phyloP scores from a whole-genome alignment of 1,140 invertebrate genomes.

The Delia radicum region DNA sequence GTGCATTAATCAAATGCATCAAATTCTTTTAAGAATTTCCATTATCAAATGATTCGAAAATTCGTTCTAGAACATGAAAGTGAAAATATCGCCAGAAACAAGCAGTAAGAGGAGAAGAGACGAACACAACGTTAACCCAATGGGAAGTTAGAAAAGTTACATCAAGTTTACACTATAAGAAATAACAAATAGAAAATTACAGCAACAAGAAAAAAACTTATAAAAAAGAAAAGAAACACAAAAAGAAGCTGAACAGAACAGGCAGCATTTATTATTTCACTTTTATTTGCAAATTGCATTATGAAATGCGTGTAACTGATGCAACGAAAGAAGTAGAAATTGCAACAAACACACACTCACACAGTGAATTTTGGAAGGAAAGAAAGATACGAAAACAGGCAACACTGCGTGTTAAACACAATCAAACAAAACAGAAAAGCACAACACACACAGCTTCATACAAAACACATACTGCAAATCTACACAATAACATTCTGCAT shows the following conservation, averaged over 20 bases:
- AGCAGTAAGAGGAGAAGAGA: background rate
- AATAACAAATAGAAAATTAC: too few relatives aligned
- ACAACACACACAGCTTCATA: background rate
- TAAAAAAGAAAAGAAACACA: background rate
- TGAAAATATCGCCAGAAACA: background rate
- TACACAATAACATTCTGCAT: background rate
- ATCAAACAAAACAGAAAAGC: too few relatives aligned
- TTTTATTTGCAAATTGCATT: slow-evolving; percentile 20
- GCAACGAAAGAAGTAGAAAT: background rate
- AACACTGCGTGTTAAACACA: background rate
- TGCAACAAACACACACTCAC: background rate
- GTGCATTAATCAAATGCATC: too few relatives aligned
- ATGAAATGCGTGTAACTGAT: background rate
- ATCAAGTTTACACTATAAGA: too few relatives aligned
- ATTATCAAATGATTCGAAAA: background rate
- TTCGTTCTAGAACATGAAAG: background rate
- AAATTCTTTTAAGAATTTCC: too few relatives aligned
- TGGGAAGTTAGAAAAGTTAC: too few relatives aligned
- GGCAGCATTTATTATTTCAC: background rate
- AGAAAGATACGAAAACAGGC: slow-evolving; percentile 9
- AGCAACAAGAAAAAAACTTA: background rate
- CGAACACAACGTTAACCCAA: background rate
- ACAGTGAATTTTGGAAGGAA: background rate
- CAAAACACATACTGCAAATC: background rate
- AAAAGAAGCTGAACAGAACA: background rate